phyloP scores from a whole-genome alignment of 2,797 vertebrate genomes.

The Helicolenus hilgendorfi region DNA sequence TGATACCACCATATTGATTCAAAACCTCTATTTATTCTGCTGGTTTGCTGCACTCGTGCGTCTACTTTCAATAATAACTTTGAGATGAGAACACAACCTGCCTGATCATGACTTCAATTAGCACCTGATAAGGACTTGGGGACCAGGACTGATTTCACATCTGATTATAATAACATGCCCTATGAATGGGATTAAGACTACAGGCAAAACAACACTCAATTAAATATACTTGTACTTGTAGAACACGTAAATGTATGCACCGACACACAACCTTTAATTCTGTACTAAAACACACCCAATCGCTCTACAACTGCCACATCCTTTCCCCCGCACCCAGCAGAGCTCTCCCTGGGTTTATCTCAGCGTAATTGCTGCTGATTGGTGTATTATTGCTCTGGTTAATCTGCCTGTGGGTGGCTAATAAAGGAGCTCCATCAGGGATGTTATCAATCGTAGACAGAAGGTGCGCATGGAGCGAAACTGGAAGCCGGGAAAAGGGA shows the following conservation, averaged over 20 bases:
- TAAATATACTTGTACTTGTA: constrained; percentile 20
- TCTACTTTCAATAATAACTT: constrained; percentile 43
- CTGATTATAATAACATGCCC: constrained; percentile 59
- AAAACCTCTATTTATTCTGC: constrained; percentile 39
- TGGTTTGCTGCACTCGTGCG: constrained; percentile 19
- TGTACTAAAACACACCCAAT: constrained; percentile 57
- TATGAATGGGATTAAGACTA: constrained; percentile 55
- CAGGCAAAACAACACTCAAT: constrained; percentile 39
- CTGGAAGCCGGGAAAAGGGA: constrained; percentile 39
- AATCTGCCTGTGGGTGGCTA: constrained; percentile 86
- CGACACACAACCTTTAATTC: constrained; percentile 64
- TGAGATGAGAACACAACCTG: constrained; percentile 40
- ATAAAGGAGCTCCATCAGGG: constrained; percentile 83
- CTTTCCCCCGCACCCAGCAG: constrained; percentile 52
- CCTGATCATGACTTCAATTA: constrained; percentile 66
- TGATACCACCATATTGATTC: constrained; percentile 27
- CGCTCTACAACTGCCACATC: constrained; percentile 49
- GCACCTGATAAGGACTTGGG: constrained; percentile 53
- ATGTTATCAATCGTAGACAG: constrained; percentile 81
- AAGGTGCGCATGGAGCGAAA: constrained; percentile 69
- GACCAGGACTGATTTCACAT: constrained; percentile 64
- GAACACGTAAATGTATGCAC: constrained; percentile 56
- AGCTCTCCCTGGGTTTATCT: constrained; percentile 80
- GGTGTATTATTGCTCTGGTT: constrained; percentile 83
- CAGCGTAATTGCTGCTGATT: constrained; percentile 87